A percentile compares a stretch with the other conserved stretches of the same genome.
phyloP scores from a whole-genome alignment of 2,797 vertebrate genomes.

The Syndactyla subalaris region DNA sequence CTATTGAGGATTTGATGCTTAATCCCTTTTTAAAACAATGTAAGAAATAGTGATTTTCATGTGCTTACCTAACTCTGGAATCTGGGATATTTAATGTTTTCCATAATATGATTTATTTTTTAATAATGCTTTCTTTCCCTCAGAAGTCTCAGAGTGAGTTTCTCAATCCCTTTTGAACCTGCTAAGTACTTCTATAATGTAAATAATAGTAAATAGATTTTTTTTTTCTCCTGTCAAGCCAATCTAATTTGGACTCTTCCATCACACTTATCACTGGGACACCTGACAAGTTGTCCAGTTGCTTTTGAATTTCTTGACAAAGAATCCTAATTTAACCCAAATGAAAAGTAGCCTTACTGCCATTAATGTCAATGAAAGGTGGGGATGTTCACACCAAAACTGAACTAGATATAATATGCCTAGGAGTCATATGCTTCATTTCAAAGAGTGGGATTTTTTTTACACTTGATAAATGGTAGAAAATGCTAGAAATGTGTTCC shows the following conservation, averaged over 20 bases:
- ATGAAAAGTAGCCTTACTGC: not conserved
- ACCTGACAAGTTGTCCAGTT: slow-evolving; percentile 12
- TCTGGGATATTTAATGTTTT: not conserved
- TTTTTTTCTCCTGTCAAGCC: slow-evolving; percentile 2
- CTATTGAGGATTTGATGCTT: not conserved
- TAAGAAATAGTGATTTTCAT: not conserved
- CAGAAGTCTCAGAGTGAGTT: not conserved
- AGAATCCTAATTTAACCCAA: not conserved
- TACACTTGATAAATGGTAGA: not conserved
- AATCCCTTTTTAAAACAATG: fast-evolving
- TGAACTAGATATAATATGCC: not conserved
- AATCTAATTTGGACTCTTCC: slow-evolving; percentile 34
- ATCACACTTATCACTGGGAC: not conserved
- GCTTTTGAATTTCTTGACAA: slow-evolving; percentile 16
- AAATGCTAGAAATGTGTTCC: not conserved
- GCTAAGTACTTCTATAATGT: not conserved
- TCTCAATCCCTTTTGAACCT: not conserved
- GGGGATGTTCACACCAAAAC: not conserved
- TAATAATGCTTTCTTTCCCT: not conserved
- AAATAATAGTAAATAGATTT: slow-evolving; percentile 34
- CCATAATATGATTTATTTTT: not conserved
- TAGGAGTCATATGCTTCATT: not conserved
- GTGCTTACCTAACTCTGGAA: not conserved
- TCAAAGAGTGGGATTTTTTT: not conserved
- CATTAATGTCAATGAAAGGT: slow-evolving; percentile 1